Evolutionary conservation across 1,140 invertebrate species (phyloP).

Genomic region (Bombus pyrosoma): DNA sequence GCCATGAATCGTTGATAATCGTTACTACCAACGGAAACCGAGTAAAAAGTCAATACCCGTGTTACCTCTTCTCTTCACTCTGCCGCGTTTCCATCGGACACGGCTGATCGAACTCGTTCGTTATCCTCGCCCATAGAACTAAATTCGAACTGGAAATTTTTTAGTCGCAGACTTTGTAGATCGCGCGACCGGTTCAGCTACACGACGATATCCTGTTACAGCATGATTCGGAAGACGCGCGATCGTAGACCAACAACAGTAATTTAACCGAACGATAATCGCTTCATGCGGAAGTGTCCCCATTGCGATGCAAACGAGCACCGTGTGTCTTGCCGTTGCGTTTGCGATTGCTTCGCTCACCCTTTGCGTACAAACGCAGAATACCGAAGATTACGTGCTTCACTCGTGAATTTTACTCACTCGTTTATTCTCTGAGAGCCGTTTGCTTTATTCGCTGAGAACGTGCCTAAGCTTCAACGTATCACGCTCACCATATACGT

Average conservation of each 20-base stretch:
- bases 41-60: no score
- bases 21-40: neutral
- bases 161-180: no score
- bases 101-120: no score
- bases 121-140: no score
- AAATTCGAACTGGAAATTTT: no score
- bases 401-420: neutral
- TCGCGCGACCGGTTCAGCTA: no score
- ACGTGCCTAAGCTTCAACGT: constrained; percentile 34
- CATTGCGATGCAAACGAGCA: constrained; percentile 62
- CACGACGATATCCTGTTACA: neutral
- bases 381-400: constrained; percentile 33
- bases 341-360: constrained; percentile 21
- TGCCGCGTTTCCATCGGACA: no score
- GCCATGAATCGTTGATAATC: neutral
- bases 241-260: neutral
- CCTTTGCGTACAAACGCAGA: constrained; percentile 12
- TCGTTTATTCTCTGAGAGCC: constrained; percentile 44
- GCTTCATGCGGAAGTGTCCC: constrained; percentile 46
- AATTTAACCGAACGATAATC: constrained; percentile 49
- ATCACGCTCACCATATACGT: constrained; percentile 3
- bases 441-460: neutral
- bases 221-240: neutral
- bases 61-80: no score
- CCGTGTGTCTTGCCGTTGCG: constrained; percentile 4